Conservation (phyloP, 2,113 vertebrate species). For the Camelus bactrianus region DNA sequence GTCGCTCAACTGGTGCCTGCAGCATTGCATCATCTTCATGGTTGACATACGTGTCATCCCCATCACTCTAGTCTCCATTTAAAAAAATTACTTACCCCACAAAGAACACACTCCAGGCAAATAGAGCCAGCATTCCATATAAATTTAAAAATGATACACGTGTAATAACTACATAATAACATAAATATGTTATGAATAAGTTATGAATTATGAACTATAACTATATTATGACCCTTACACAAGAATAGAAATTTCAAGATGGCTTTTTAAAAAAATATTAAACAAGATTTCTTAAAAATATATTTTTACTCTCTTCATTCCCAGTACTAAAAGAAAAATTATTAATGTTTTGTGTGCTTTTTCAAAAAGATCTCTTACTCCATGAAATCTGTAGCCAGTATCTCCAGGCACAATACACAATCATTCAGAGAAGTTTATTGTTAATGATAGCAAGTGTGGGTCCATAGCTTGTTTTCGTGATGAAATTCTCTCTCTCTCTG, state of each 20-base stretch:
- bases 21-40: fast-evolving
- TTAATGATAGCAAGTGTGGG: not conserved
- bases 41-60: too few relatives aligned
- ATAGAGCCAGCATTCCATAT: not conserved
- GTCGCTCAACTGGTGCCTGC: not conserved
- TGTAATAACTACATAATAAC: not conserved
- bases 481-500: not conserved
- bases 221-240: not conserved
- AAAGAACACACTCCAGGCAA: not conserved
- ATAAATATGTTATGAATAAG: too few relatives aligned
- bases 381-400: not conserved
- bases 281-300: not conserved
- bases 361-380: not conserved
- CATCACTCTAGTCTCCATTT: not conserved
- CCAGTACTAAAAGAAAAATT: not conserved
- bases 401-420: not conserved
- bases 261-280: not conserved
- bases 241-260: not conserved
- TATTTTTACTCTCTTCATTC: not conserved
- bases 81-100: not conserved
- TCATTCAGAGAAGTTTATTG: not conserved
- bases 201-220: too few relatives aligned
- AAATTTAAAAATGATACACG: not conserved
- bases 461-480: not conserved
- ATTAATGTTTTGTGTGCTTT: not conserved